Base-by-base conservation (phyloP, 1,140 invertebrate genomes). In the Cyclargus thomasi region DNA sequence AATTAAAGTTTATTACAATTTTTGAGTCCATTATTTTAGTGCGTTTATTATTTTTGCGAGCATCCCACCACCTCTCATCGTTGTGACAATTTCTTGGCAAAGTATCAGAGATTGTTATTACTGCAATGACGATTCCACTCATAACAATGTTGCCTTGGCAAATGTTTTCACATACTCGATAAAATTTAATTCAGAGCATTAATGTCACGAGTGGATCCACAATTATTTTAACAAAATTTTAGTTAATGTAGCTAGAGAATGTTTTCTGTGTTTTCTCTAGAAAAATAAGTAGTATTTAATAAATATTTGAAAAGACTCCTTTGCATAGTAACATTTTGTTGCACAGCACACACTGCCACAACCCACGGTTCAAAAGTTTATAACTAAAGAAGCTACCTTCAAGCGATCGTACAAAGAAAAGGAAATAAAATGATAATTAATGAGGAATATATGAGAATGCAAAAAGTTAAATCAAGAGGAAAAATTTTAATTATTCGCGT, bases 401-500 rank as follows among this genome's bases (percentile, higher is more conserved):
- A 47, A 47, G 14, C 39, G 22, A 64, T 53, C 17, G 53, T 35
- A 36, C 20, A 21, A 59, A 66, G 29, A 23, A 66, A 55, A 47
- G 39, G 39, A 47, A 65, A 55, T 55, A 55, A 57, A 66, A 57
- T 23, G 53, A 35, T 57, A 59, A 20, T 66, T 57, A 65, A 55
- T n/a, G 65, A 64, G 35, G 21, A 17, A 70, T 35, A 66, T 57
- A 36, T 66, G 20, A 53, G 65, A 76, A 75, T 78, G 68, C 70
- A 78, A 76, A 76, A 74, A 77, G 76, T 78, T 77, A 76, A 72
- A 73, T 70, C 63, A 69, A 72, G 71, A 8, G 68, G 74, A 81
- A 85, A 82, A 84, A 80, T 83, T 86, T 88, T 88, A 88, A 90
- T 90, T 90, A 90, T 86, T 86, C 80, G 72, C 77, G 78, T 75